Evolutionary conservation across 2,113 vertebrate species (phyloP), one percentile per base, ranked within the genome.

Genomic region (Sarotherodon lohbergeri): DNA sequence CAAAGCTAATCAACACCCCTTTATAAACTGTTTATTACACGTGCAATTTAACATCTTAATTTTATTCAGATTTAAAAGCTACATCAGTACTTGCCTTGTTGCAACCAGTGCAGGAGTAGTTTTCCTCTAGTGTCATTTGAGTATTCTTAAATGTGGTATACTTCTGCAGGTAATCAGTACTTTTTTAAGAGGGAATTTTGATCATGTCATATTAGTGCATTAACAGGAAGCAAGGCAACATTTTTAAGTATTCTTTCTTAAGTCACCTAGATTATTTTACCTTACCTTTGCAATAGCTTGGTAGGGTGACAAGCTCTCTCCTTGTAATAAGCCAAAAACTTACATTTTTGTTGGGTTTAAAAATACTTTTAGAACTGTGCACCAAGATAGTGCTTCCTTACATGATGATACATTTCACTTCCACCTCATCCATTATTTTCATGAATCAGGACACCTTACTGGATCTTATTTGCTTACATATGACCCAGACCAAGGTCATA

Each of bases 401-500:
- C 12, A 68, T 36, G 4, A 54, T 73, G 39, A 43, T 9, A 13
- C 43, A 46, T 83, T 52, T 84, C 8, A 7, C 16, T 32, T 57
- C 29, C 39, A 73, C 50, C 16, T 56, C 24, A 10, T 86, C 57
- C 68, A 55, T 86, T 82, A 86, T 63, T 80, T 82, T 87, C 84
- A 80, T 6, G 13, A 19, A 34, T 66, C 14, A 54, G 50, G 85
- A 43, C 82, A 87, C 71, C 61, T 57, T 68, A 29, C 11, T 56
- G 36, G 71, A 10, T 86, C 32, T 81, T 81, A 84, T 91, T 88
- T 61, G 61, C 83, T 71, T 73, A 71, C 85, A 73, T 78, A 13
- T 83, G 76, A 78, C 32, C 55, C 46, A 48, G 48, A 56, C 66
- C 82, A 84, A 90, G 87, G 86, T 90, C 82, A 27, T 66, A 81